Percentiles rank a stretch among this genome's conserved stretches.
Evolutionary conservation across 2,888 invertebrate genomes (phyloP).

Genomic region (Drosophila borealis): DNA sequence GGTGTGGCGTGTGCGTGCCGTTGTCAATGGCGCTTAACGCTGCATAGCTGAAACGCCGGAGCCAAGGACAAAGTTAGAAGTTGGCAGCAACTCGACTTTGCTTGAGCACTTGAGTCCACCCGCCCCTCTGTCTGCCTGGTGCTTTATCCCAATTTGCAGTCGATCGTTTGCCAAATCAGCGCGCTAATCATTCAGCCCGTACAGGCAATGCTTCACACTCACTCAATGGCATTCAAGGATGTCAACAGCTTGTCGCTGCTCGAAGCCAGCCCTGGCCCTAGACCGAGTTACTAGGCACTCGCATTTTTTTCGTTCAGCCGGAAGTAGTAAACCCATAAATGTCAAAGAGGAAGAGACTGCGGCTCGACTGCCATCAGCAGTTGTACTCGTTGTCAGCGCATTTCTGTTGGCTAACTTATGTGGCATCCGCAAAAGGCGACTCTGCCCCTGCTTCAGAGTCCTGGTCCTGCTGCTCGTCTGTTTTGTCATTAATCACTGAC

Average conservation of each 20-base stretch:
- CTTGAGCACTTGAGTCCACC: slow-evolving; percentile 26
- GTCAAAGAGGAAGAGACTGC: slow-evolving; percentile 37
- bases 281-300: neutral
- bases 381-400: slow-evolving; percentile 47
- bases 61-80: slow-evolving; percentile 40
- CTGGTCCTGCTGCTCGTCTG: slow-evolving; percentile 13
- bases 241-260: slow-evolving; percentile 51
- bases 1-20: slow-evolving; percentile 65
- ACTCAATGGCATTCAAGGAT: slow-evolving; percentile 53
- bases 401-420: slow-evolving; percentile 67
- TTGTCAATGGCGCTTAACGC: slow-evolving; percentile 70
- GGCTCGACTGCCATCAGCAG: slow-evolving; percentile 59
- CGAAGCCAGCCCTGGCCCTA: neutral
- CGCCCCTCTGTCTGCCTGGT: neutral
- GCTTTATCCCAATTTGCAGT: slow-evolving; percentile 23
- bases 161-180: slow-evolving; percentile 75
- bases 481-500: slow-evolving; percentile 83
- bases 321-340: slow-evolving; percentile 75
- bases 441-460: neutral
- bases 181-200: slow-evolving; percentile 70
- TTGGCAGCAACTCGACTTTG: slow-evolving; percentile 56
- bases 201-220: slow-evolving; percentile 52
- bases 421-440: slow-evolving; percentile 51
- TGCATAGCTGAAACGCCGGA: slow-evolving; percentile 63
- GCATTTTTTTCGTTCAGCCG: slow-evolving; percentile 35